These are phyloP conservation scores for Rhinophrynus dorsalis DNA, from an alignment of 2,797 vertebrate genomes.

Conservation along the genomic window DNA sequence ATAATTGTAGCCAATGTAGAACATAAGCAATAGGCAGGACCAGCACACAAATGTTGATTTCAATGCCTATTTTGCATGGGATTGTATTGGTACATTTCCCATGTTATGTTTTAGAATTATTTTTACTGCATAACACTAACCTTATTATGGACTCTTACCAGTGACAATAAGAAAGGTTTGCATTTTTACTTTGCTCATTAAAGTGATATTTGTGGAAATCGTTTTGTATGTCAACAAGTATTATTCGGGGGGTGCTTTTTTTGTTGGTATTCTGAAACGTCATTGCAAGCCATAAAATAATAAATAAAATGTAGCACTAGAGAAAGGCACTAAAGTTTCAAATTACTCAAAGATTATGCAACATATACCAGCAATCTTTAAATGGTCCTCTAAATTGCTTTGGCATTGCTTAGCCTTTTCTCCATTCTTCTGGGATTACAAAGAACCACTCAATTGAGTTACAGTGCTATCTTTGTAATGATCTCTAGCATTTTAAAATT, in stretches of 20 bases:
- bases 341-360: slow-evolving; percentile 29
- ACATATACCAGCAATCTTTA: slow-evolving; percentile 28
- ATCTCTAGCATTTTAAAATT: slow-evolving; percentile 17
- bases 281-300: neutral
- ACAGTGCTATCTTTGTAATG: slow-evolving; percentile 37
- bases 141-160: no score
- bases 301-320: neutral
- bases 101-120: no score
- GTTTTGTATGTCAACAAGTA: neutral
- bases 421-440: slow-evolving; percentile 18
- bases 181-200: no score
- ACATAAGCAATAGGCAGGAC: no score
- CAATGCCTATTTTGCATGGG: no score
- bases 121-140: no score
- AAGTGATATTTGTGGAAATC: no score
- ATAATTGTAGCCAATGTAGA: no score
- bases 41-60: no score
- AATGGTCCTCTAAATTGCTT: slow-evolving; percentile 25
- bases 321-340: slow-evolving; percentile 1
- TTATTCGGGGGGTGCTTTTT: neutral
- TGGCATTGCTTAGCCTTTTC: slow-evolving; percentile 17
- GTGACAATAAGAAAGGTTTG: no score
- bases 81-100: no score
- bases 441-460: slow-evolving; percentile 19
- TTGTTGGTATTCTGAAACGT: neutral